Base-by-base conservation (phyloP, 1,140 invertebrate species). In the Hylyphantes graminicola region DNA sequence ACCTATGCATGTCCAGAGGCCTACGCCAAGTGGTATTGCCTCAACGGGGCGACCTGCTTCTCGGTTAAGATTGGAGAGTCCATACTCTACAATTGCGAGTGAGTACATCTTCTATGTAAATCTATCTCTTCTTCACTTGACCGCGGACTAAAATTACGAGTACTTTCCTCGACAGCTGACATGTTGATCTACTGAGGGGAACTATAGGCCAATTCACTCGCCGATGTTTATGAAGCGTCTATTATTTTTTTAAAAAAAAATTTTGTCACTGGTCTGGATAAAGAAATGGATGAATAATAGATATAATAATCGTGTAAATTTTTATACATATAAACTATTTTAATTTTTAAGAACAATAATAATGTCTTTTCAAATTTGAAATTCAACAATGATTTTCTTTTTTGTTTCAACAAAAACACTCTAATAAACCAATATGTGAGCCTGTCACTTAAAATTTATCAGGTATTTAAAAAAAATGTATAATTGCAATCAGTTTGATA, bases 1-100 rank as follows among this genome's bases (percentile, higher is more conserved):
- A 96, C 94, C 88, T 96, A 95, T 92, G 93, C 94, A 88, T 97
- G 96, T 92, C 95, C 96, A 88, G 93, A 93, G 85, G 93, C 94
- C 88, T 97, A 97, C 91, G 95, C 95, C 88, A 94, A 95, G 89
- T 96, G 94, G 93, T 97, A 97, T 91, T 97, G 96, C 90, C 92
- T 97, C 82, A 97, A 97, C 91, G 95, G 95, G 88, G 96, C 95
- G 88, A 95, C 94, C 87, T 97, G 96, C 91, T 97, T 97, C 91
- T 95, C 95, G 61, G 95, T 97, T 87, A 96, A 96, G 91, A 96
- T 97, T 87, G 95, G 93, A 88, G 94, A 96, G 89, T 94, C 94
- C 87, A 93, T 96, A 73, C 93, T 97, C 87, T 97, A 97, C 91
- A 97, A 97, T 91, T 97, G 96, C 93, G 94, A 96, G 90, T 86